phyloP scores from a whole-genome alignment of 2,113 vertebrate genomes.

The Hypocryptadius cinnamomeus region DNA sequence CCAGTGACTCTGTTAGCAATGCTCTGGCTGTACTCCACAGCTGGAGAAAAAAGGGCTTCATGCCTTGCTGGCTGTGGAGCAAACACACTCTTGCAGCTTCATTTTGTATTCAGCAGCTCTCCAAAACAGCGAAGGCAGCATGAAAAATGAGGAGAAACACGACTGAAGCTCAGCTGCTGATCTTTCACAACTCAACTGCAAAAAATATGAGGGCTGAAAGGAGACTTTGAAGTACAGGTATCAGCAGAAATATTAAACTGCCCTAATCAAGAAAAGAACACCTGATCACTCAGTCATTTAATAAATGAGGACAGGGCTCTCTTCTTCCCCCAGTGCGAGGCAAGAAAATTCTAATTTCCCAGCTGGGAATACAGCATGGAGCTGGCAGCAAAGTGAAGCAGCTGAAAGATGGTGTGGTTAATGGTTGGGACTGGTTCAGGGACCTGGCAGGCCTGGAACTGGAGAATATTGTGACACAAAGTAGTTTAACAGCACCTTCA shows the following conservation, averaged over 20 bases:
- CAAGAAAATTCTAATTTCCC: neutral
- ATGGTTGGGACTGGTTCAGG: neutral
- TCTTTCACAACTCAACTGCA: neutral
- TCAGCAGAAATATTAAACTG: neutral
- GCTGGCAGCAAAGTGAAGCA: neutral
- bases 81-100: neutral
- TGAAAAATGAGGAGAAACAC: neutral
- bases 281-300: neutral
- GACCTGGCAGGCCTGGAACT: neutral
- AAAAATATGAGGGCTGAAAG: neutral
- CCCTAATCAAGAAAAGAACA: neutral
- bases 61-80: constrained; percentile 26
- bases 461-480: neutral
- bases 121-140: constrained; percentile 1
- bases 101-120: constrained; percentile 23
- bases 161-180: neutral
- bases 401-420: neutral
- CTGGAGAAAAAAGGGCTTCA: neutral
- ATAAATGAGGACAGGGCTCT: neutral
- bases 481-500: neutral
- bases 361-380: neutral
- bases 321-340: neutral
- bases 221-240: neutral
- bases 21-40: neutral
- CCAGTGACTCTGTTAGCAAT: neutral